Evolutionary conservation across 2,113 vertebrate species (phyloP), one percentile per base, ranked within the genome.

Genomic region (Psittacara wagleri): DNA sequence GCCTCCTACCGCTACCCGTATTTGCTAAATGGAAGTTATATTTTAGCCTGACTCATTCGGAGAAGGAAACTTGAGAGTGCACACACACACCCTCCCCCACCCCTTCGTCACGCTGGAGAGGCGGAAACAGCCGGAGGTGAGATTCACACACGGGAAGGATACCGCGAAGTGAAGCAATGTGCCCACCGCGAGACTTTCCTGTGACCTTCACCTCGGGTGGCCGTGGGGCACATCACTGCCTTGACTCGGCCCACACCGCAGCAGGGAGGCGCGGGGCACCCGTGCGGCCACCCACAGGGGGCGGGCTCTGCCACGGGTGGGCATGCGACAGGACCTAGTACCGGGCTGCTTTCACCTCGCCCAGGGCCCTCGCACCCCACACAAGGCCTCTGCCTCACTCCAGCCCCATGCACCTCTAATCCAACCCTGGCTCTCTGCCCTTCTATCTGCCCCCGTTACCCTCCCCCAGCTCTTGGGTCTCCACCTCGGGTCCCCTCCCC

Each of bases 91-190:
- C 48, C 23, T 24, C 13, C 57, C 33, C 57, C 57, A 24, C 22
- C 57, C 33, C 13, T 7, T 6, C 0, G 2, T 57, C 74, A 18
- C 39, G 10, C 13, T 0, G 18, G 4, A 49, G 17, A 64, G 22
- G 37, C 10, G 41, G 22, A 44, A 52, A 20, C 8, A 20, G 17
- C 15, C 51, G 17, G 24, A 14, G 13, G 18, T 9, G 39, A 63
- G 52, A 59, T 29, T 67, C 31, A 29, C n/a, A 15, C 7, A 6
- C 11, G 6, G 11, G 64, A 44, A 46, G 3, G 14, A 8, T 7
- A 48, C 0, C 1, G 7, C 35, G 61, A 66, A 80, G 17, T 13
- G 23, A 83, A 88, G 28, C 39, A 4, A 1, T 41, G 16, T 11
- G 25, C 5, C 11, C n/a, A 9, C 10, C 7, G 8, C 2, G 3